Base-by-base conservation (phyloP, 2,113 vertebrate species). In the Scolopax mira region DNA sequence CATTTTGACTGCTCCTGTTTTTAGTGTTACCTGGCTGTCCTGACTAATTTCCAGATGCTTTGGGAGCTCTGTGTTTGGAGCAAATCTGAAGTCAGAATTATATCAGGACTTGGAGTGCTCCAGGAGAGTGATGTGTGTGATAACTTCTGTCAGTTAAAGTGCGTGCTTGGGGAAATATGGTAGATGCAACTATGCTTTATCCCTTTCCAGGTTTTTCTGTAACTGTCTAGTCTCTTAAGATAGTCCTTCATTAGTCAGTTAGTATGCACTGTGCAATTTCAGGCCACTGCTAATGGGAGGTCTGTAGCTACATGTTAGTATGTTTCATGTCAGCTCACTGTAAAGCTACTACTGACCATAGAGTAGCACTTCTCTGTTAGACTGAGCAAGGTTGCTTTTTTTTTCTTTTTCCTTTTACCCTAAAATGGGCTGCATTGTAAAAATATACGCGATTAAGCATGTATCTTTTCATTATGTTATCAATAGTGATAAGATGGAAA, bases 221-320 rank as follows among this genome's bases (percentile, higher is more conserved):
- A 85, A 11, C 58, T 74, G 24, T n/a, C 22, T 57, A 46, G 44
- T 80, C 46, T 84, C 93, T 94, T 90, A 94, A 97, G 94, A 93
- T 92, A 94, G 83, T 95, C 70, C 67, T 78, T 83, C 28, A 48
- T 86, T 64, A 85, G 74, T 88, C 61, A 81, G 44, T 79, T 58
- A 65, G 60, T 51, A 66, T 33, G 41, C 33, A n/a, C 24, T 42
- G 51, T 93, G 78, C 48, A 92, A 55, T 91, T 95, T 87, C 75
- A 92, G 72, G 48, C 7, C 57, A 41, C 54, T 90, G 51, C 77
- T 94, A 78, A 72, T 28, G 57, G 64, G n/a, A 37, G 23, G 42
- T 48, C 44, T 88, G 70, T 77, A 64, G 60, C 71, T 79, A 17
- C n/a, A 10, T 12, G 57, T 27, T n/a, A 65, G 31, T 28, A 89